Evolutionary conservation across 2,797 vertebrate species (phyloP).

Genomic region (Acanthurus tractus): DNA sequence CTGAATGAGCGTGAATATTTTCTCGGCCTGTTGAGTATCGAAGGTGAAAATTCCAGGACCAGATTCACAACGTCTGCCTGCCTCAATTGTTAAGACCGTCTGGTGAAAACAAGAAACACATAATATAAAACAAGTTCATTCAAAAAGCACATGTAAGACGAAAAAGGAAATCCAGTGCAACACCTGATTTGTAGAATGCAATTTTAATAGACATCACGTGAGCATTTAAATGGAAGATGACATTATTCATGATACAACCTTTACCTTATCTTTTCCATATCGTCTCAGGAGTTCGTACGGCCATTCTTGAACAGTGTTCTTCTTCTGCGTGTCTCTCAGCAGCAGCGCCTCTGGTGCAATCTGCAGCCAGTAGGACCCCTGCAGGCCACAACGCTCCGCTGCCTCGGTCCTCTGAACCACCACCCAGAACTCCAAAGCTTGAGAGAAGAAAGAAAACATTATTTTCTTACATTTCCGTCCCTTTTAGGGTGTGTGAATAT

Average conservation of each 20-base stretch:
- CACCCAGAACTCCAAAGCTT: constrained; percentile 90
- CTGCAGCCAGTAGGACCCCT: constrained; percentile 88
- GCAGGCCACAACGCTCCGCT: constrained; percentile 87
- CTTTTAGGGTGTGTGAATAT: too few relatives aligned
- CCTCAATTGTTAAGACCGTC: constrained; percentile 92
- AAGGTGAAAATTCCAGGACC: constrained; percentile 95
- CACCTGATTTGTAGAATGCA: neutral
- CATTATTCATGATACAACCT: neutral
- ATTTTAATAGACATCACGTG: neutral
- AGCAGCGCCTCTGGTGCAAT: constrained; percentile 84
- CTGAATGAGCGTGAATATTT: constrained; percentile 91
- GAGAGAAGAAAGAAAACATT: neutral
- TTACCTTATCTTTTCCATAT: constrained; percentile 93
- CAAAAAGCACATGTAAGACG: neutral
- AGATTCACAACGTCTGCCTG: constrained; percentile 92
- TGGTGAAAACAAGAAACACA: constrained; percentile 59
- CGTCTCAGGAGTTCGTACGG: constrained; percentile 92
- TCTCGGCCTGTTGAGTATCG: constrained; percentile 91
- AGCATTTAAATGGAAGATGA: neutral
- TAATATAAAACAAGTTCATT: neutral
- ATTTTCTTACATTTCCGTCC: too few relatives aligned
- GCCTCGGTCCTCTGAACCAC: constrained; percentile 88
- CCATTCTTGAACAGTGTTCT: constrained; percentile 85
- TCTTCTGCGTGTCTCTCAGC: constrained; percentile 84
- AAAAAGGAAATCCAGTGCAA: neutral